Percentiles rank a stretch among this genome's conserved stretches.
Conservation (phyloP, 2,113 vertebrate genomes). For the Zeus faber region DNA sequence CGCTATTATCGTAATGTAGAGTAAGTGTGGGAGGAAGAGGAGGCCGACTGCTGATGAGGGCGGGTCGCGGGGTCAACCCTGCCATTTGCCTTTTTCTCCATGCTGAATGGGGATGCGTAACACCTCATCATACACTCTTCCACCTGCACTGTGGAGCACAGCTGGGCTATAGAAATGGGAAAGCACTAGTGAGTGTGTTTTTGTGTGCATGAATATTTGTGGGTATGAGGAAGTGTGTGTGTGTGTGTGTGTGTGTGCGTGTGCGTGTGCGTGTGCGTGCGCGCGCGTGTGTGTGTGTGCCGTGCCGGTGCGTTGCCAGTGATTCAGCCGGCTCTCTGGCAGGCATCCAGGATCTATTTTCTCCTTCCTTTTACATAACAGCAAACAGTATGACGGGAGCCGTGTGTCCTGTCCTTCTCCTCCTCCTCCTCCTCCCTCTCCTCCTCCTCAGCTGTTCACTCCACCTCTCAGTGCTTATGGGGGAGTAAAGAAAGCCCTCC, state of each 20-base stretch:
- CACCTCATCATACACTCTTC: slow-evolving; percentile 55
- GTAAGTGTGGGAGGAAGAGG: slow-evolving; percentile 2
- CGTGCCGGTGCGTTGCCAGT: slow-evolving; percentile 59
- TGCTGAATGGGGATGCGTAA: slow-evolving; percentile 43
- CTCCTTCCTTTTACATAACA: slow-evolving; percentile 75
- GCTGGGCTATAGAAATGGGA: slow-evolving; percentile 63
- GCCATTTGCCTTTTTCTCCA: slow-evolving; percentile 40
- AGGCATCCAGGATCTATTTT: slow-evolving; percentile 72
- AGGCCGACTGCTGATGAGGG: slow-evolving; percentile 21
- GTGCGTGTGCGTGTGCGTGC: slow-evolving; percentile 3
- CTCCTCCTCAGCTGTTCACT: slow-evolving; percentile 20
- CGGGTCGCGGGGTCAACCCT: slow-evolving; percentile 36
- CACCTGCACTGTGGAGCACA: slow-evolving; percentile 68
- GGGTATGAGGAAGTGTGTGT: slow-evolving; percentile 33
- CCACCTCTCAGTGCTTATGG: neutral
- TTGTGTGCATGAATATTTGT: slow-evolving; percentile 9
- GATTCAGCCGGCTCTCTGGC: slow-evolving; percentile 72
- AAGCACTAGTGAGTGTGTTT: slow-evolving; percentile 24
- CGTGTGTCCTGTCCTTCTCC: slow-evolving; percentile 49
- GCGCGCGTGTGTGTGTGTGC: neutral
- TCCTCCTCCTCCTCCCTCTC: slow-evolving; percentile 38
- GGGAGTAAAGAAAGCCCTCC: neutral
- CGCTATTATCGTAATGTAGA: neutral
- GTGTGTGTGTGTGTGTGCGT: slow-evolving; percentile 14
- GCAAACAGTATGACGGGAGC: slow-evolving; percentile 51